These are phyloP conservation scores for Cheilosia vernalis DNA, from an alignment of 2,888 invertebrate genomes.

Conservation along the genomic window DNA sequence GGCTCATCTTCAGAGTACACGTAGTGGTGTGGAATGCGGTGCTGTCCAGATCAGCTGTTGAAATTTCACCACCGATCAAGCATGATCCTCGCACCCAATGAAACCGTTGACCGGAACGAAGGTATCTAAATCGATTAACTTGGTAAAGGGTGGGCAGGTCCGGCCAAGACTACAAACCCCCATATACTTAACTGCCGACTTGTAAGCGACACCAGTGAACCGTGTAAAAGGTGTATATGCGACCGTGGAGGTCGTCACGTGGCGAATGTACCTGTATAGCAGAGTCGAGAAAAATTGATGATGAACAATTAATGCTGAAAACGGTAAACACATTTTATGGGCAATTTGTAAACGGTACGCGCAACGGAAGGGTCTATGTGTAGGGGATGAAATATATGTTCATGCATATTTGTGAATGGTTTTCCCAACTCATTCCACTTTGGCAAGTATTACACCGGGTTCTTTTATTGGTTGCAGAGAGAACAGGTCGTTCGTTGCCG, in stretches of 20 bases:
- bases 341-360: slow-evolving; percentile 78
- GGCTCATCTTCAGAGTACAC: slow-evolving; percentile 20
- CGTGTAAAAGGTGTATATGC: slow-evolving; percentile 78
- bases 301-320: slow-evolving; percentile 75
- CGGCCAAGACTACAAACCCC: slow-evolving; percentile 12
- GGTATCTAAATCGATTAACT: slow-evolving; percentile 72
- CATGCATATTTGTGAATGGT: slow-evolving; percentile 60
- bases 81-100: slow-evolving; percentile 72
- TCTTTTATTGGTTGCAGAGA: slow-evolving; percentile 60
- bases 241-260: slow-evolving; percentile 77
- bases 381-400: slow-evolving; percentile 48
- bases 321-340: slow-evolving; percentile 80
- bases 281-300: slow-evolving; percentile 64
- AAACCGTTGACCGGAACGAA: slow-evolving; percentile 65
- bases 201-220: slow-evolving; percentile 71
- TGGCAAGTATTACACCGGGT: slow-evolving; percentile 43
- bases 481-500: slow-evolving; percentile 68
- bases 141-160: slow-evolving; percentile 51
- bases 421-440: slow-evolving; percentile 53
- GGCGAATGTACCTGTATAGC: slow-evolving; percentile 75
- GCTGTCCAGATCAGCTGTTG: slow-evolving; percentile 58
- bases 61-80: slow-evolving; percentile 64
- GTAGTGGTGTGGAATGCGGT: slow-evolving; percentile 10
- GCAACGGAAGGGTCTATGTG: slow-evolving; percentile 47
- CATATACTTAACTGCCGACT: background rate